These are phyloP conservation scores for Stegophylla sp. DNA, from an alignment of 2,888 invertebrate genomes.

Conservation along the genomic window DNA sequence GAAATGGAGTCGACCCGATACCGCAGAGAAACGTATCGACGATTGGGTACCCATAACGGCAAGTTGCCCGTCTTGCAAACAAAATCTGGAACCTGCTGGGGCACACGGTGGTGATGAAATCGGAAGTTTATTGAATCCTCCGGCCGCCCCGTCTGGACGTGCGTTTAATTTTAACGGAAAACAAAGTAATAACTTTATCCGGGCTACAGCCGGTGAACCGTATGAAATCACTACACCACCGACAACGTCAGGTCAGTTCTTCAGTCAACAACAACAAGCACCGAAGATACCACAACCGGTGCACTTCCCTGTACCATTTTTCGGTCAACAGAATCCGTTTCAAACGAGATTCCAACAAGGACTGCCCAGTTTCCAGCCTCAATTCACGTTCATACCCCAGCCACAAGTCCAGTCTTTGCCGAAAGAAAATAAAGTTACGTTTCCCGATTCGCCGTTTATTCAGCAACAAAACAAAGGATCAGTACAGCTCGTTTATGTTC, in stretches of 20 bases:
- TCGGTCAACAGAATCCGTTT: slow-evolving; percentile 62
- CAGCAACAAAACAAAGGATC: slow-evolving; percentile 67
- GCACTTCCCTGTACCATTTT: slow-evolving; percentile 62
- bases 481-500: slow-evolving; percentile 82
- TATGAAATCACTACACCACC: slow-evolving; percentile 36
- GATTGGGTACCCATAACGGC: slow-evolving; percentile 70
- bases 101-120: slow-evolving; percentile 22
- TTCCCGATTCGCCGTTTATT: slow-evolving; percentile 47
- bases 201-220: slow-evolving; percentile 34
- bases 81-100: slow-evolving; percentile 59
- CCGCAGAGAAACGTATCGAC: slow-evolving; percentile 62
- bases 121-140: slow-evolving; percentile 54
- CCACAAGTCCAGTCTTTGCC: slow-evolving; percentile 11
- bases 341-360: slow-evolving; percentile 63
- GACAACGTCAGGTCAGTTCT: slow-evolving; percentile 62
- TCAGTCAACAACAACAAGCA: slow-evolving; percentile 61
- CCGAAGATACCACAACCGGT: slow-evolving; percentile 62
- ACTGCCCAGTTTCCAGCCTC: slow-evolving; percentile 53
- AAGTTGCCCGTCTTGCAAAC: slow-evolving; percentile 64
- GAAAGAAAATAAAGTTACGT: slow-evolving; percentile 47
- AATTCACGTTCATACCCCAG: slow-evolving; percentile 47
- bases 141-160: slow-evolving; percentile 61
- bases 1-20: slow-evolving; percentile 62
- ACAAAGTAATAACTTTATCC: slow-evolving; percentile 42
- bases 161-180: slow-evolving; percentile 39